Percentiles rank a stretch among this genome's conserved stretches.
phyloP scores from a whole-genome alignment of 2,797 vertebrate species.

The Melanogrammus aeglefinus region DNA sequence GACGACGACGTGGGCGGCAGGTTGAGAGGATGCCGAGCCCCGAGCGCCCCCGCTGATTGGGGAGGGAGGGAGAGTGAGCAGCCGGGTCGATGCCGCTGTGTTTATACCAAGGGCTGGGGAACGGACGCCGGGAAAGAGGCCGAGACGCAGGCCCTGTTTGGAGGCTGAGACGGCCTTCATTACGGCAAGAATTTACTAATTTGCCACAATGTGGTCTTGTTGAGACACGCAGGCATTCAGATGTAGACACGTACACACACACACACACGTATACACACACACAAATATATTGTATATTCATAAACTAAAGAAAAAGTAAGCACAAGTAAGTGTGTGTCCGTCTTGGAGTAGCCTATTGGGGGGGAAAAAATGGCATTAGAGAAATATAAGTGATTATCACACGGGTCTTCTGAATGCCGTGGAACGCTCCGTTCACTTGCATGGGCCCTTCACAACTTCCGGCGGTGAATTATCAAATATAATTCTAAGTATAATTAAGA shows the following conservation, averaged over 20 bases:
- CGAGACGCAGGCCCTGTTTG: conserved; percentile 41
- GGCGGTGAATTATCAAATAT: too few relatives aligned
- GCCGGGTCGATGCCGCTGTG: conserved; percentile 70
- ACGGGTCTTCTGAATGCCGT: too few relatives aligned
- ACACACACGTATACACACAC: conserved; percentile 18
- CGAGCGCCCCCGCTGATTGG: conserved; percentile 62
- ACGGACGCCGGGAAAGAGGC: conserved; percentile 60
- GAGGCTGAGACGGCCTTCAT: conserved; percentile 21
- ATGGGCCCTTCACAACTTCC: too few relatives aligned
- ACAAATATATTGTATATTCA: conserved; percentile 8
- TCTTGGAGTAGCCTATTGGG: not conserved
- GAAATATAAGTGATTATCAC: not conserved
- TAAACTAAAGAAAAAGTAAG: not conserved
- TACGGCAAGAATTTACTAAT: conserved; percentile 53
- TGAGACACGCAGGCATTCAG: not conserved
- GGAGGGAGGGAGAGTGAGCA: conserved; percentile 64
- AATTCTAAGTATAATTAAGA: too few relatives aligned
- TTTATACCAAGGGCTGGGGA: conserved; percentile 70
- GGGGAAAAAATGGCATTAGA: not conserved
- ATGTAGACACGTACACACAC: not conserved
- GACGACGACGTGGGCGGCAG: conserved; percentile 25
- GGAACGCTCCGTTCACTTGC: too few relatives aligned
- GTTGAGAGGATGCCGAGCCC: conserved; percentile 58
- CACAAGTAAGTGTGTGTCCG: not conserved
- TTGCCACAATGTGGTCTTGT: conserved; percentile 16